A percentile compares a stretch with the other conserved stretches of the same genome.
phyloP scores from a whole-genome alignment of 2,888 invertebrate species.

The Torymus tubicola region DNA sequence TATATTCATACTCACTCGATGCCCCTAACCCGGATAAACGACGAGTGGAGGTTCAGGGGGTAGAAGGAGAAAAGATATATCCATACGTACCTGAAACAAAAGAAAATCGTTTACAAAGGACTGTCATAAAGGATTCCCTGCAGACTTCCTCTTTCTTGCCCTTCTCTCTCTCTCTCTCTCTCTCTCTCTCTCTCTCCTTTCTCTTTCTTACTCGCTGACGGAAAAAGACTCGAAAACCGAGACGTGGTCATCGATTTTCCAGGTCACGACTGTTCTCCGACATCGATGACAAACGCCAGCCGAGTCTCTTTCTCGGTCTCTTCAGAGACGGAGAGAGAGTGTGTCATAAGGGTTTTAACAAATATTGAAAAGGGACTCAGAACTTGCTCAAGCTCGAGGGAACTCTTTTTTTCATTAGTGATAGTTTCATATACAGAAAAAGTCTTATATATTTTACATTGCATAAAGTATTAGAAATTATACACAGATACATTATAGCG shows the following conservation, averaged over 20 bases:
- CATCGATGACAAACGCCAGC: constrained; percentile 34
- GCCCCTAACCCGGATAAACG: background rate
- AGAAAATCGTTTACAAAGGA: constrained; percentile 46
- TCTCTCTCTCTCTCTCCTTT: no score
- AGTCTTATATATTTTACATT: no score
- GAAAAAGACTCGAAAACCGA: background rate
- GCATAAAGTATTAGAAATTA: no score
- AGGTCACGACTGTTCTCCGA: constrained; percentile 35
- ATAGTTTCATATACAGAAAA: no score
- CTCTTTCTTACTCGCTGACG: background rate
- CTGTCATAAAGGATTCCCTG: constrained; percentile 6
- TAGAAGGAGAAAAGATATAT: constrained; percentile 22
- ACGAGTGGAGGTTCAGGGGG: background rate
- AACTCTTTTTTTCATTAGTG: background rate
- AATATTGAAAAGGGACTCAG: constrained; percentile 27
- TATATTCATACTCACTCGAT: constrained; percentile 16
- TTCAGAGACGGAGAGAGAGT: background rate
- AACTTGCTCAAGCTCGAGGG: background rate
- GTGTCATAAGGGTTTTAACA: constrained; percentile 1
- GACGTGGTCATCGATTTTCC: constrained; percentile 41
- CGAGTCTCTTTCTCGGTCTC: background rate
- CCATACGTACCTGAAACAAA: constrained; percentile 64
- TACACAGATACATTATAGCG: no score
- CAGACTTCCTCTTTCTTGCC: no score
- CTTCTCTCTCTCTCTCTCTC: no score